A percentile compares a stretch with the other conserved stretches of the same genome.
phyloP scores from a whole-genome alignment of 2,888 invertebrate species.

The Callyntrura sp. region DNA sequence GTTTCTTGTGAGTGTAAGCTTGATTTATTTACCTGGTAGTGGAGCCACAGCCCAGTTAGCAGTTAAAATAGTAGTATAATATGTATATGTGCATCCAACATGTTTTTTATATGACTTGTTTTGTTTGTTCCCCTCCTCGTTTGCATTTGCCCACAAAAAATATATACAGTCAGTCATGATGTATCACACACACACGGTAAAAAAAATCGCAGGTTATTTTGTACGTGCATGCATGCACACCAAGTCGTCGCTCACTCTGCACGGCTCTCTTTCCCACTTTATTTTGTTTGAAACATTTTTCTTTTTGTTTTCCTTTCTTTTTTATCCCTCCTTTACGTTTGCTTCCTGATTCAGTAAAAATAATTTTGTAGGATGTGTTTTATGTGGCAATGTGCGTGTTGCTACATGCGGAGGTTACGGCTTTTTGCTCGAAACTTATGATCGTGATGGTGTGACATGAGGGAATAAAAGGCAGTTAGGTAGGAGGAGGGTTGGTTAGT shows the following conservation, averaged over 20 bases:
- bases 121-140: neutral
- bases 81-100: neutral
- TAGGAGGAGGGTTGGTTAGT: conserved; percentile 1
- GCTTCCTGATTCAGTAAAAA: conserved; percentile 65
- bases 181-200: neutral
- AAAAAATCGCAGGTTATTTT: conserved; percentile 2
- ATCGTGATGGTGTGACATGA: conserved; percentile 71
- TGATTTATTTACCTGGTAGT: neutral
- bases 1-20: neutral
- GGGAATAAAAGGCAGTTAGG: conserved; percentile 65
- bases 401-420: neutral
- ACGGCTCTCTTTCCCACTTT: neutral
- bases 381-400: conserved; percentile 26
- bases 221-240: neutral
- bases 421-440: conserved; percentile 36
- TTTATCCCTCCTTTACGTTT: conserved; percentile 44
- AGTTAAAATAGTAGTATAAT: neutral
- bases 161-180: neutral
- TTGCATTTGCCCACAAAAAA: neutral
- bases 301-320: conserved; percentile 39
- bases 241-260: neutral
- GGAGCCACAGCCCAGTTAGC: neutral
- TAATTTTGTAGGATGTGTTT: conserved; percentile 57
- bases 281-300: conserved; percentile 6
- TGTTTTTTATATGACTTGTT: neutral